Percentiles rank a stretch among this genome's conserved stretches.
Evolutionary conservation across 2,113 vertebrate genomes (phyloP).

Genomic region (Coryphaenoides rupestris): DNA sequence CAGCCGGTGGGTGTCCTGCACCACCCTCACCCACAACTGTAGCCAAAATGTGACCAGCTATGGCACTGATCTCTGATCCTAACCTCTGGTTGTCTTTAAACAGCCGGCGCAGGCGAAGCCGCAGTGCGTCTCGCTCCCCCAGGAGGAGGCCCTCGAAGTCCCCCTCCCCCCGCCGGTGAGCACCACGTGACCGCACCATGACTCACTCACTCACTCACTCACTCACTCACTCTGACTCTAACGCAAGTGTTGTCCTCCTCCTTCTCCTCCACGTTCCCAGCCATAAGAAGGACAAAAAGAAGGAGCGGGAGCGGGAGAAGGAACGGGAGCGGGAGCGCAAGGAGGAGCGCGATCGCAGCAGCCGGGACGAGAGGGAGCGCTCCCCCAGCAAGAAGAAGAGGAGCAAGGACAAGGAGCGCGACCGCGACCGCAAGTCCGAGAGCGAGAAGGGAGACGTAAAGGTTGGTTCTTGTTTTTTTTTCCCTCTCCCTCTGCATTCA

Average conservation of each 20-base stretch:
- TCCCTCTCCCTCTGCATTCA: not conserved
- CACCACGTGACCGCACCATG: not conserved
- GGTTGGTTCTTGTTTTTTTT: conserved; percentile 61
- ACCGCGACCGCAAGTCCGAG: conserved; percentile 87
- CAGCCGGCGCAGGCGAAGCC: conserved; percentile 82
- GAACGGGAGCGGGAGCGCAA: conserved; percentile 81
- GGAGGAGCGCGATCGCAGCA: conserved; percentile 76
- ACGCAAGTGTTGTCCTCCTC: no score
- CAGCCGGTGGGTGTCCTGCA: conserved; percentile 76
- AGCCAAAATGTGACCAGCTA: no score
- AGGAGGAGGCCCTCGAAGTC: conserved; percentile 84
- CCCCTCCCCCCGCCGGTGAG: conserved; percentile 87
- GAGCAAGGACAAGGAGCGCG: conserved; percentile 94
- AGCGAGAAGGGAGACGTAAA: conserved; percentile 93
- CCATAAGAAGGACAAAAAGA: conserved; percentile 98
- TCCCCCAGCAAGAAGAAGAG: conserved; percentile 93
- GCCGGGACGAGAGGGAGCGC: conserved; percentile 84
- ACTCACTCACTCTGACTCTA: no score
- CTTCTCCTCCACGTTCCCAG: conserved; percentile 66
- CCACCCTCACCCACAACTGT: no score
- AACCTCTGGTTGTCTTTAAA: conserved; percentile 27
- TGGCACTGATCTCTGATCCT: no score
- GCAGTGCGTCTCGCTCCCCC: conserved; percentile 84
- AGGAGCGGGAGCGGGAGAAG: conserved; percentile 93
- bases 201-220: no score